Evolutionary conservation across 2,797 vertebrate genomes (phyloP), one percentile per base, ranked within the genome.

Genomic region (Kryptopterus vitreolus): DNA sequence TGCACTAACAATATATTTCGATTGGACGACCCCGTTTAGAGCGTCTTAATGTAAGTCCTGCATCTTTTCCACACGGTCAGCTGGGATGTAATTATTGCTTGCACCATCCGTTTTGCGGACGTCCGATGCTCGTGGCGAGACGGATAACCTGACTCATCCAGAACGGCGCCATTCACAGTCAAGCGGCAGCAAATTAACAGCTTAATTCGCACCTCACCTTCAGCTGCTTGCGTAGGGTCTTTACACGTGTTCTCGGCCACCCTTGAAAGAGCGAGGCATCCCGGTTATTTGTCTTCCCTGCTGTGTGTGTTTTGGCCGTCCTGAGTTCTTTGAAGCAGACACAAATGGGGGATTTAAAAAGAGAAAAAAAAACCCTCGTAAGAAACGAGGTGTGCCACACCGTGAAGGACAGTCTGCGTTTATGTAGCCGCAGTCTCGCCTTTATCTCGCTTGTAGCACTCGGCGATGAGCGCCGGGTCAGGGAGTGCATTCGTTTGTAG

Each of bases 101-200:
- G 55, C 55, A 46, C 35, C 3, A 29, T 55, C 26, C 38, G 29
- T 58, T 53, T 35, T 26, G 38, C 58, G 24, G 61, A 72, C 58
- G 20, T 22, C 48, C 81, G 73, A 80, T 78, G 77, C 81, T 80
- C 53, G 58, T 53, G 63, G 74, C 62, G 75, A 65, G 69, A 82
- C 74, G 3, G 82, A 72, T 71, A 35, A 59, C 66, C 78, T 82
- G 82, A 77, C 83, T 84, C 77, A 77, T 77, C 80, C 75, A 35
- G 65, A 74, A 73, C 11, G 55, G 55, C n/a, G 35, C 31, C 77
- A 46, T 68, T 82, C 55, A 11, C 62, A 62, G 63, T 58, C 71
- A 69, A 63, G 10, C 66, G 18, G 35, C 62, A 70, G 71, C 66
- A 79, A 68, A 79, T 82, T 75, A 83, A 70, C 43, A 38, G 81